These are phyloP conservation scores for Callimico goeldii DNA, from an alignment of 2,797 vertebrate genomes.

Conservation along the genomic window DNA sequence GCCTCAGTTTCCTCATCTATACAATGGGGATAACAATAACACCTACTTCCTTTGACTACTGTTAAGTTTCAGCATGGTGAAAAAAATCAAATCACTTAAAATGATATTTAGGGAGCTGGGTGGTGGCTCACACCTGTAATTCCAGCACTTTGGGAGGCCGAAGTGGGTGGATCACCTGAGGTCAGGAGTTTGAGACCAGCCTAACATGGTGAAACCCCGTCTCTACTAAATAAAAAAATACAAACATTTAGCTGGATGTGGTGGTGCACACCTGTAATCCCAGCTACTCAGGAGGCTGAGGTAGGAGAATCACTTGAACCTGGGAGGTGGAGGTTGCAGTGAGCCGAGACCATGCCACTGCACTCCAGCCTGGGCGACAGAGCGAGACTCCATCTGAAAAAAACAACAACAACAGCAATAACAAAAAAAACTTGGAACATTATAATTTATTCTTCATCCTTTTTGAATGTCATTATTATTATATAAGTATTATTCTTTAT, in stretches of 20 bases:
- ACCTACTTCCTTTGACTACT: neutral
- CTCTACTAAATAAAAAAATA: neutral
- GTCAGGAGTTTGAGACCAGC: neutral
- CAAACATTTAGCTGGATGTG: neutral
- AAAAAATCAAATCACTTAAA: neutral
- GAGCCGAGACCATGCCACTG: neutral
- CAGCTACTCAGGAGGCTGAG: too few species aligned
- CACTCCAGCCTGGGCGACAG: neutral
- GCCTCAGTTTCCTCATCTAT: neutral
- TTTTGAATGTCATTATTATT: neutral
- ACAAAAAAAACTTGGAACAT: neutral
- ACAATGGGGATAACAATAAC: neutral
- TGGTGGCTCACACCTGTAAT: neutral
- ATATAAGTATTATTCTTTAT: neutral
- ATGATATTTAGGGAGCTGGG: too few species aligned
- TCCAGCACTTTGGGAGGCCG: neutral
- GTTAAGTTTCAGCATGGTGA: neutral
- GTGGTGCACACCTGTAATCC: too few species aligned
- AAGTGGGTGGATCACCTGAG: neutral
- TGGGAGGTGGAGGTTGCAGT: neutral
- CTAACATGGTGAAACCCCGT: neutral
- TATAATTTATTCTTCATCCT: neutral
- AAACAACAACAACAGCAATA: neutral
- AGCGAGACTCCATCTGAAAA: neutral
- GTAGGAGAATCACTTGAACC: too few species aligned